These are phyloP conservation scores for Hydrolagus affinis DNA, from an alignment of 2,113 vertebrate species.

Conservation along the genomic window DNA sequence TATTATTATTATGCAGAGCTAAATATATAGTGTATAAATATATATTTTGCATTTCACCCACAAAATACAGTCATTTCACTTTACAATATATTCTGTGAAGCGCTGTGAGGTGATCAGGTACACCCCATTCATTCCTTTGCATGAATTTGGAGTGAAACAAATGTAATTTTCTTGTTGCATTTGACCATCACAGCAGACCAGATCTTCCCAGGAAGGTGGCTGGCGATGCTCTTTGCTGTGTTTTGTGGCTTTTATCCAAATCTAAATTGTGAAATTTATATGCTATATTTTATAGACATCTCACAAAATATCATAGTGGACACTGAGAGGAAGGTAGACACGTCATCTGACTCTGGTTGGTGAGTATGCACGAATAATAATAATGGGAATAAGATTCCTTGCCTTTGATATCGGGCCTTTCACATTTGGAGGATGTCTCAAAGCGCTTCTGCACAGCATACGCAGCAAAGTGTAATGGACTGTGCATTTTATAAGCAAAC, in stretches of 20 bases:
- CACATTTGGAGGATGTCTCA: not conserved
- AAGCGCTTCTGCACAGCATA: not conserved
- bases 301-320: slow-evolving; percentile 48
- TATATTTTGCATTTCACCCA: too few species aligned
- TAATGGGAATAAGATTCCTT: not conserved
- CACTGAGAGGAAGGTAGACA: slow-evolving; percentile 50
- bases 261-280: not conserved
- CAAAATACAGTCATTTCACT: too few species aligned
- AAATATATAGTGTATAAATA: too few species aligned
- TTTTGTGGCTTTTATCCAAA: not conserved
- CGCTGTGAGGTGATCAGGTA: not conserved
- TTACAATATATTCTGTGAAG: not conserved
- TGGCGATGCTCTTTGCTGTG: not conserved
- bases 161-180: not conserved
- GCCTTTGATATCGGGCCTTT: not conserved
- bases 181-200: not conserved
- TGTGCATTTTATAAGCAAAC: not conserved
- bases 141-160: not conserved
- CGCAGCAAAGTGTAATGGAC: not conserved
- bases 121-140: not conserved
- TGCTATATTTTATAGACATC: slow-evolving; percentile 40
- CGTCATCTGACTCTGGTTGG: slow-evolving; percentile 53
- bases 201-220: not conserved
- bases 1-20: too few species aligned
- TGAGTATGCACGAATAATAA: slow-evolving; percentile 41